phyloP scores from a whole-genome alignment of 2,888 invertebrate species.

The Troides oblongomaculatus region DNA sequence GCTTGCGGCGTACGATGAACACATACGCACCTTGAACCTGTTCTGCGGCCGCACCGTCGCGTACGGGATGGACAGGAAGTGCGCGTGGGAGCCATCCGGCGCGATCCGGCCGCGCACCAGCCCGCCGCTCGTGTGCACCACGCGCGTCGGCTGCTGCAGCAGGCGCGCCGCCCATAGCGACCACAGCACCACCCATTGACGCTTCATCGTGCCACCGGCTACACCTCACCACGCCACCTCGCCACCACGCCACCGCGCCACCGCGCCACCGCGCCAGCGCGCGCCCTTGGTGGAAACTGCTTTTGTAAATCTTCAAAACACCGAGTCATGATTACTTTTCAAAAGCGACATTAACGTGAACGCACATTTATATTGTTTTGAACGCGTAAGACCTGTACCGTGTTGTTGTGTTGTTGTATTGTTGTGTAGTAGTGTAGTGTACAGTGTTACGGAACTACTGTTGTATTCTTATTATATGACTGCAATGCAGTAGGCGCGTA shows the following conservation, averaged over 20 bases:
- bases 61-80: conserved; percentile 59
- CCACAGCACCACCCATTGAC: conserved; percentile 64
- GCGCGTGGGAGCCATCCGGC: conserved; percentile 49
- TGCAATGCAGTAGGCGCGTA: too few species aligned
- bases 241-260: too few species aligned
- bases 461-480: too few species aligned
- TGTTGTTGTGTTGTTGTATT: too few species aligned
- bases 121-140: conserved; percentile 51
- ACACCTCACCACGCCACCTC: background rate
- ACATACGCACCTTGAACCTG: conserved; percentile 53
- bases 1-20: background rate
- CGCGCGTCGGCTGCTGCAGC: conserved; percentile 56
- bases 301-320: too few species aligned
- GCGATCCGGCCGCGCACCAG: conserved; percentile 51
- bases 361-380: too few species aligned
- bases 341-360: too few species aligned
- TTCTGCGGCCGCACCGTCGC: conserved; percentile 46
- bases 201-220: conserved; percentile 25
- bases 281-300: background rate
- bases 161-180: conserved; percentile 61
- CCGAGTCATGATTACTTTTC: too few species aligned
- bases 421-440: too few species aligned
- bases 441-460: too few species aligned
- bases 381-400: too few species aligned
- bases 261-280: too few species aligned